phyloP scores from a whole-genome alignment of 2,888 invertebrate species.

The Willowsia nigromaculata region DNA sequence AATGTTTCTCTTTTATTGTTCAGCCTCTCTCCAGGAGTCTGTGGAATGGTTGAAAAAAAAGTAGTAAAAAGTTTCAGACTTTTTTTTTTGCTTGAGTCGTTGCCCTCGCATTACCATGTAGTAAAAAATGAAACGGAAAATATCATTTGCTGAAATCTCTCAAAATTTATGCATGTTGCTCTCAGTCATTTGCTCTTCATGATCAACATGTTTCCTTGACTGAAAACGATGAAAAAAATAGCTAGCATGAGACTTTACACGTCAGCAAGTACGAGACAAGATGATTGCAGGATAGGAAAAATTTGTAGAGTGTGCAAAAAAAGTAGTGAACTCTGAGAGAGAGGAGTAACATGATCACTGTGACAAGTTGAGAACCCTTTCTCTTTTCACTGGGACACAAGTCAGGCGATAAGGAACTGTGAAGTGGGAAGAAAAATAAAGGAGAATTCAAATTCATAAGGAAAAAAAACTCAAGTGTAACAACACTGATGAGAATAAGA shows the following conservation, averaged over 20 bases:
- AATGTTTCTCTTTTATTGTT: neutral
- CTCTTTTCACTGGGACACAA: neutral
- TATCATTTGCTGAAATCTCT: neutral
- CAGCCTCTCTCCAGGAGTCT: neutral
- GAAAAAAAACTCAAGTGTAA: neutral
- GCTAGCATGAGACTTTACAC: too few relatives aligned
- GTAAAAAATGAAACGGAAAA: neutral
- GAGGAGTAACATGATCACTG: neutral
- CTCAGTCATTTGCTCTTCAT: neutral
- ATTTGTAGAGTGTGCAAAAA: too few relatives aligned
- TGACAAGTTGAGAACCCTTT: neutral
- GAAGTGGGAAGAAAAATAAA: neutral
- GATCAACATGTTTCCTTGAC: slow-evolving; percentile 1
- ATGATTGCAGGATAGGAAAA: too few relatives aligned
- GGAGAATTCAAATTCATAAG: neutral
- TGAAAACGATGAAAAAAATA: too few relatives aligned
- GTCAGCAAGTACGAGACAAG: too few relatives aligned
- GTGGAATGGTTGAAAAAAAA: neutral
- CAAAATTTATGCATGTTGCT: neutral
- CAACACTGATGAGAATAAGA: neutral
- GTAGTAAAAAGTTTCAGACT: neutral
- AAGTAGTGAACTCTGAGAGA: too few relatives aligned
- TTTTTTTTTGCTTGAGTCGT: neutral
- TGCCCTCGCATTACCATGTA: neutral
- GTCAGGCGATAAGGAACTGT: neutral